These are phyloP conservation scores for Aegotheles bennettii DNA, from an alignment of 2,113 vertebrate genomes.

Conservation along the genomic window DNA sequence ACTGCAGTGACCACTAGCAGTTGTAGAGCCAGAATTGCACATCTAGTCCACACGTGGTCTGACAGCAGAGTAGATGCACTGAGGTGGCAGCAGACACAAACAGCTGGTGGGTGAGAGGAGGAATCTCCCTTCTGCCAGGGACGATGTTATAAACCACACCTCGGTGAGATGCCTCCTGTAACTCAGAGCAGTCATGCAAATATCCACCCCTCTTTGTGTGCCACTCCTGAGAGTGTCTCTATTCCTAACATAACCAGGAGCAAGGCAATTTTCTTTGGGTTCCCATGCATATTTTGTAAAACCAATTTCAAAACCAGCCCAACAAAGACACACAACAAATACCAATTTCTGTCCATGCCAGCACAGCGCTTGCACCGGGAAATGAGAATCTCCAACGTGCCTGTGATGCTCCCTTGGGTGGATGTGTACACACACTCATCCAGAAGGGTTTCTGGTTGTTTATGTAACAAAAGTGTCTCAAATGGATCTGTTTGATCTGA, in stretches of 20 bases:
- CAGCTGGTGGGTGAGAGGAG: background rate
- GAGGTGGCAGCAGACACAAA: background rate
- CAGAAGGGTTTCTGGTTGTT: slow-evolving; percentile 2
- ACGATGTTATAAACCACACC: accelerated
- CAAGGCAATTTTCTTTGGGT: background rate
- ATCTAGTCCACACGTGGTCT: background rate
- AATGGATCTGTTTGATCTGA: slow-evolving; percentile 36
- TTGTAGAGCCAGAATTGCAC: background rate
- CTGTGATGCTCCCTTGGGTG: background rate
- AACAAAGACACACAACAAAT: background rate
- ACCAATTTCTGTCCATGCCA: background rate
- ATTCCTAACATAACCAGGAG: background rate
- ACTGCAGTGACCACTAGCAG: background rate
- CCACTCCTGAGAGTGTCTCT: background rate
- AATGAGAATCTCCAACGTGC: background rate
- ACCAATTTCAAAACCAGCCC: background rate
- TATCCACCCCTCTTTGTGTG: background rate
- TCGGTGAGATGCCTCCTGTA: background rate
- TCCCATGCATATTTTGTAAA: background rate
- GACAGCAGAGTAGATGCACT: background rate
- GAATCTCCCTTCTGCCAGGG: background rate
- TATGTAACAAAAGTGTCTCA: background rate
- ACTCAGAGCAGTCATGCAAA: background rate
- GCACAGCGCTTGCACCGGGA: background rate
- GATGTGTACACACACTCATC: background rate